phyloP scores from a whole-genome alignment of 2,888 invertebrate species.

The Pandemis corylana region DNA sequence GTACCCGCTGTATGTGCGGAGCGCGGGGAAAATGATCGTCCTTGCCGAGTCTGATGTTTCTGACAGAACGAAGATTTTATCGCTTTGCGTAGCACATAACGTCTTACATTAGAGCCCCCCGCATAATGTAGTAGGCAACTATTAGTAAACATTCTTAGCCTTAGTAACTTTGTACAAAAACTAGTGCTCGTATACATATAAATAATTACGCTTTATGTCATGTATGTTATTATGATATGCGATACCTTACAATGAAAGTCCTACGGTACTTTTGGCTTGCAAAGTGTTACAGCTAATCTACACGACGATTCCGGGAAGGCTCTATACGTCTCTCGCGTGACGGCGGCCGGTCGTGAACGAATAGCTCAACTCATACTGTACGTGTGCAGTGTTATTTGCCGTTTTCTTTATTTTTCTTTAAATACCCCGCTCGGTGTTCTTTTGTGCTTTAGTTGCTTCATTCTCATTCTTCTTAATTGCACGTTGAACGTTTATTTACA shows the following conservation, averaged over 20 bases:
- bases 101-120: neutral
- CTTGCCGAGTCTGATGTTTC: slow-evolving; percentile 35
- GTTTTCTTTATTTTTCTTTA: neutral
- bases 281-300: slow-evolving; percentile 38
- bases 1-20: slow-evolving; percentile 25
- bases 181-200: neutral
- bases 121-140: neutral
- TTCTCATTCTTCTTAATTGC: neutral
- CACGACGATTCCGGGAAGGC: slow-evolving; percentile 65
- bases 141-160: slow-evolving; percentile 12
- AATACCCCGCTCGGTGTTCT: neutral
- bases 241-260: slow-evolving; percentile 15
- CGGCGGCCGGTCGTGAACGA: slow-evolving; percentile 45
- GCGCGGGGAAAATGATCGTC: slow-evolving; percentile 35
- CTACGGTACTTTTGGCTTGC: slow-evolving; percentile 16
- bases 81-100: slow-evolving; percentile 13
- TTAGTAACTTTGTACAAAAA: slow-evolving; percentile 2
- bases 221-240: neutral
- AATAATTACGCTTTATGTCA: neutral
- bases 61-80: slow-evolving; percentile 37
- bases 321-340: slow-evolving; percentile 65
- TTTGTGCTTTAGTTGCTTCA: neutral
- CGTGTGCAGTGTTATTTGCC: slow-evolving; percentile 25
- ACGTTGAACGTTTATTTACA: neutral
- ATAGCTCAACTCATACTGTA: slow-evolving; percentile 26